Conservation (phyloP, 2,888 invertebrate species). For the Andrena praecox region DNA sequence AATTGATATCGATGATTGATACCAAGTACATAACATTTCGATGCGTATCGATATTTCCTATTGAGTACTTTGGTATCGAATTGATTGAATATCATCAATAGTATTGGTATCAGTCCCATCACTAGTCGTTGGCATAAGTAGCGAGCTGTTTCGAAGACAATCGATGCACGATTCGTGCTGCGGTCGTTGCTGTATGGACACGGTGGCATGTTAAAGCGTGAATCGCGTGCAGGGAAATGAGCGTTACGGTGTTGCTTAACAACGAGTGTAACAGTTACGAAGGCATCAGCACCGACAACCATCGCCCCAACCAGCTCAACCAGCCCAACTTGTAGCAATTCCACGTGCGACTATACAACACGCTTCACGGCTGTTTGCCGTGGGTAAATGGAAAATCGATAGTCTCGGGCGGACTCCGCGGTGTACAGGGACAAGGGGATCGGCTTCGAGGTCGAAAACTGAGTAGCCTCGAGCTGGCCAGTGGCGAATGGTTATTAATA, state of each 20-base stretch:
- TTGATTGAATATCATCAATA: no score
- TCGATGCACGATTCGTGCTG: conserved; percentile 7
- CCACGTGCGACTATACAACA: conserved; percentile 81
- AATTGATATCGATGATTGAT: no score
- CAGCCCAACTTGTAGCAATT: conserved; percentile 70
- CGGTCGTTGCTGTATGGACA: conserved; percentile 29
- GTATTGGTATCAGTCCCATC: no score
- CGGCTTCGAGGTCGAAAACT: conserved; percentile 79
- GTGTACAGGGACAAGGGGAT: conserved; percentile 47
- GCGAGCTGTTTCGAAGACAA: background rate
- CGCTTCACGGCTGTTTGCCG: conserved; percentile 82
- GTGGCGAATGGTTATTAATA: conserved; percentile 77
- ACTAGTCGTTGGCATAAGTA: background rate
- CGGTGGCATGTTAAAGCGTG: conserved; percentile 62
- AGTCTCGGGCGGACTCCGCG: conserved; percentile 67
- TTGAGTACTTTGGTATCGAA: no score
- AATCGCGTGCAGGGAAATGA: conserved; percentile 62
- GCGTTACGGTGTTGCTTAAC: background rate
- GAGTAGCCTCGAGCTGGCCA: conserved; percentile 57
- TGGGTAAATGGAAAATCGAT: conserved; percentile 83
- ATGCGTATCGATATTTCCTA: no score
- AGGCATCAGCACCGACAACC: conserved; percentile 24
- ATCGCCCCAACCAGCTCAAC: conserved; percentile 26
- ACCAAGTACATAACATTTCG: no score
- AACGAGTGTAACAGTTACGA: conserved; percentile 7